A percentile compares a stretch with the other conserved stretches of the same genome.
These are phyloP conservation scores for Tetraodon nigroviridis DNA, from an alignment of 2,113 vertebrate genomes.

Conservation along the genomic window DNA sequence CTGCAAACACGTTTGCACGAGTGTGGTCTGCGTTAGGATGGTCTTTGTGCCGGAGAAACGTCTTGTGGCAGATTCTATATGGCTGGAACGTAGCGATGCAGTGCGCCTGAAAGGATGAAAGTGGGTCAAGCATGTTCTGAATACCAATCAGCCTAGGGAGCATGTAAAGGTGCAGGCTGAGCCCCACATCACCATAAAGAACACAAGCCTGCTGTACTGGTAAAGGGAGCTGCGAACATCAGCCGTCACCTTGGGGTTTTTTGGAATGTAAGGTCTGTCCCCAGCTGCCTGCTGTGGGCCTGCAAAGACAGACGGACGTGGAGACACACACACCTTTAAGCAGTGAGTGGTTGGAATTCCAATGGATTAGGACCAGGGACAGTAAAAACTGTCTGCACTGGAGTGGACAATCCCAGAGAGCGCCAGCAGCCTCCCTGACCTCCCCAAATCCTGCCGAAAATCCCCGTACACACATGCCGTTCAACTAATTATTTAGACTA, in stretches of 20 bases:
- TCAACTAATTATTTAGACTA: background rate
- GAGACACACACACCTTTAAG: slow-evolving; percentile 4
- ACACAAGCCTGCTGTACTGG: background rate
- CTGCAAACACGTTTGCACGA: background rate
- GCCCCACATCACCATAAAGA: background rate
- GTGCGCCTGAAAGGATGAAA: slow-evolving; percentile 10
- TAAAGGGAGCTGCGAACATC: background rate
- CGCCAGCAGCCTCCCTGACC: slow-evolving; percentile 15
- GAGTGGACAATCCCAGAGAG: slow-evolving; percentile 16
- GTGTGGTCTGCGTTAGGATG: background rate
- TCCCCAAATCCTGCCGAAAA: no score
- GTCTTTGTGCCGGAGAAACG: background rate
- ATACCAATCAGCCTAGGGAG: slow-evolving; percentile 41
- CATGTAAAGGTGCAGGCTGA: slow-evolving; percentile 22
- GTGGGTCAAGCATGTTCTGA: slow-evolving; percentile 44
- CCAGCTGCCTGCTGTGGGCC: slow-evolving; percentile 9
- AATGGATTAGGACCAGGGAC: slow-evolving; percentile 16
- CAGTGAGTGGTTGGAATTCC: slow-evolving; percentile 40
- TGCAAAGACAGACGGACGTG: slow-evolving; percentile 1
- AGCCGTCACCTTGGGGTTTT: no score
- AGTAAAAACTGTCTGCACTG: background rate
- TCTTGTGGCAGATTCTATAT: background rate
- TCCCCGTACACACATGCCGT: background rate
- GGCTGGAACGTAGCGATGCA: background rate
- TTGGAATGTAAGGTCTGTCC: background rate